A percentile compares a stretch with the other conserved stretches of the same genome.
These are phyloP conservation scores for Axinella damicornis DNA, from an alignment of 37 sponge, comb jelly and placozoan genomes.

Conservation along the genomic window DNA sequence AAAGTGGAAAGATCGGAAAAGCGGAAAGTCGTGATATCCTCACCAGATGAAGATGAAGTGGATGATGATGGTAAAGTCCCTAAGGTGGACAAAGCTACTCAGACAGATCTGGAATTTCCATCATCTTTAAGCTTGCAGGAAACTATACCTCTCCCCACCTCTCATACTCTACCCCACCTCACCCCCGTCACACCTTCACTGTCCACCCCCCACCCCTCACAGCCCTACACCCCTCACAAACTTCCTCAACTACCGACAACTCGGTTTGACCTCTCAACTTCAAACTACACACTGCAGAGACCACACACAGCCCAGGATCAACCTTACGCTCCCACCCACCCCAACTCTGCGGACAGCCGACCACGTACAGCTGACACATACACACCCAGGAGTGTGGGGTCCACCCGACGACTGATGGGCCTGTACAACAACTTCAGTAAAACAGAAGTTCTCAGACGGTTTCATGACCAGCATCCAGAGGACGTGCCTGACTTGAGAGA, in stretches of 20 bases:
- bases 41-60: no score
- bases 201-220: neutral
- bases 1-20: no score
- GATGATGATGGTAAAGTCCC: neutral
- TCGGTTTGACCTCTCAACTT: no score
- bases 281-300: no score
- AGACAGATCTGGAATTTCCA: slow-evolving; percentile 10
- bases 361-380: neutral
- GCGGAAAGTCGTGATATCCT: no score
- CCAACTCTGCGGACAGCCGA: neutral
- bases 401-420: slow-evolving; percentile 8
- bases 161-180: neutral
- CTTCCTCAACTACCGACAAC: no score
- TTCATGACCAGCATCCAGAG: slow-evolving; percentile 64
- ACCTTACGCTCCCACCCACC: no score
- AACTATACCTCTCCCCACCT: neutral
- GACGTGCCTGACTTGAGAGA: slow-evolving; percentile 80
- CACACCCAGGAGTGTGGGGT: slow-evolving; percentile 11
- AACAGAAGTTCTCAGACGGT: slow-evolving; percentile 45
- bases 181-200: no score
- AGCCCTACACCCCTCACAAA: neutral
- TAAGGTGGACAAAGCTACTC: slow-evolving; percentile 29
- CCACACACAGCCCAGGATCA: no score
- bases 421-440: slow-evolving; percentile 44
- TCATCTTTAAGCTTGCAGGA: neutral